Evolutionary conservation across 2,797 vertebrate genomes (phyloP).

Genomic region (Fundulus diaphanus): DNA sequence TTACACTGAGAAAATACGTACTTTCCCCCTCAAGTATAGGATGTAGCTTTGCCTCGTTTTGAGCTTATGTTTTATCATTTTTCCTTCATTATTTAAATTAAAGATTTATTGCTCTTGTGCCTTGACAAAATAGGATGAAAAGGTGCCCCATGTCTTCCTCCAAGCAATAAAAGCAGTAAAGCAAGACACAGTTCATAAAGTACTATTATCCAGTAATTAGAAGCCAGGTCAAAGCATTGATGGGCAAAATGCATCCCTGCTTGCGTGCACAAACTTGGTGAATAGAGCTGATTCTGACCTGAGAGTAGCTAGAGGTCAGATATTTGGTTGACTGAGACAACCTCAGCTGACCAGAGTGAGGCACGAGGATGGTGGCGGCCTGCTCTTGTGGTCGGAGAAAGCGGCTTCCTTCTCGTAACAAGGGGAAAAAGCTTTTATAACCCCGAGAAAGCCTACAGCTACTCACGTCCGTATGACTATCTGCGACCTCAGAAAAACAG

Average conservation of each 20-base stretch:
- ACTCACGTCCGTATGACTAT: slow-evolving; percentile 44
- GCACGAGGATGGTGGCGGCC: slow-evolving; percentile 43
- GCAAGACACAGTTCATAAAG: slow-evolving; percentile 23
- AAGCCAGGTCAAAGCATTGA: not conserved
- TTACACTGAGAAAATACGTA: slow-evolving; percentile 67
- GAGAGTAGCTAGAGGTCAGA: slow-evolving; percentile 53
- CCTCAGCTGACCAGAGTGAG: slow-evolving; percentile 57
- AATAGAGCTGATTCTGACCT: no score
- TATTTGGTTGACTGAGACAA: slow-evolving; percentile 55
- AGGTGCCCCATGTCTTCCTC: slow-evolving; percentile 34
- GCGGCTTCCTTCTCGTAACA: slow-evolving; percentile 53
- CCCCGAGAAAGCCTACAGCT: slow-evolving; percentile 51
- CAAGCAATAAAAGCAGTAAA: slow-evolving; percentile 26
- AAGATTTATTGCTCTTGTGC: slow-evolving; percentile 56
- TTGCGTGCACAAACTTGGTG: no score
- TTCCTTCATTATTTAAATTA: slow-evolving; percentile 46
- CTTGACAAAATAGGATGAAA: slow-evolving; percentile 50
- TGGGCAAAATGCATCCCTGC: not conserved
- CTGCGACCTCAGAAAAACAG: slow-evolving; percentile 67
- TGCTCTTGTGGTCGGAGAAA: slow-evolving; percentile 50
- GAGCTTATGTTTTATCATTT: slow-evolving; percentile 41
- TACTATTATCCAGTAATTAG: slow-evolving; percentile 23
- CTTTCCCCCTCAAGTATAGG: slow-evolving; percentile 54
- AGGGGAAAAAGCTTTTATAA: slow-evolving; percentile 62
- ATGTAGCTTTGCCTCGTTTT: slow-evolving; percentile 52